Conservation (phyloP, 2,888 invertebrate species). For the Pammene aurita region DNA sequence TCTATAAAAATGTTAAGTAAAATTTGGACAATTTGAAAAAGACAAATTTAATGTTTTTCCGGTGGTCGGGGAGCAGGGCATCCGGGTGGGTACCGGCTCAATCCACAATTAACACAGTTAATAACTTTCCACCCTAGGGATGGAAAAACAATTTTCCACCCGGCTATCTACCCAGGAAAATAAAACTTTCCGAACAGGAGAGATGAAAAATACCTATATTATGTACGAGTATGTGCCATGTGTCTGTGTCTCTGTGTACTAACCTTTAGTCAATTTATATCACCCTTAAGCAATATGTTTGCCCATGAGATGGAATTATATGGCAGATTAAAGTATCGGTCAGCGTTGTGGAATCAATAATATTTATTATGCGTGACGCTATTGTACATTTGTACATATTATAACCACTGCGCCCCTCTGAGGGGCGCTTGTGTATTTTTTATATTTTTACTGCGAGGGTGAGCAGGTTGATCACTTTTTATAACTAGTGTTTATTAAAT, state of each 20-base stretch:
- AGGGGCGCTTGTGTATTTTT: conserved; percentile 45
- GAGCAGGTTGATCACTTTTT: conserved; percentile 40
- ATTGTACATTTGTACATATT: conserved; percentile 56
- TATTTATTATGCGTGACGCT: conserved; percentile 64
- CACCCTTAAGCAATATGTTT: conserved; percentile 69
- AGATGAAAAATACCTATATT: too few relatives aligned
- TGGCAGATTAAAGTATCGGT: conserved; percentile 66
- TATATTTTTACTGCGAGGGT: conserved; percentile 17
- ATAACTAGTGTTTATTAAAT: conserved; percentile 19
- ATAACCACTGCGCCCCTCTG: conserved; percentile 53
- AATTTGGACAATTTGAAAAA: too few relatives aligned
- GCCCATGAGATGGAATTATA: conserved; percentile 61
- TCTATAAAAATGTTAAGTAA: too few relatives aligned
- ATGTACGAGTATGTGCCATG: neutral
- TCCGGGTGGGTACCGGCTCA: too few relatives aligned
- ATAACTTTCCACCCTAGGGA: too few relatives aligned
- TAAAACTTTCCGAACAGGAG: too few relatives aligned
- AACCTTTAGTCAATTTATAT: conserved; percentile 50
- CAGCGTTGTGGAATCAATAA: conserved; percentile 67
- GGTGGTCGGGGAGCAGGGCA: too few relatives aligned
- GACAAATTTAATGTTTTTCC: too few relatives aligned
- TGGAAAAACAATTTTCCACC: too few relatives aligned
- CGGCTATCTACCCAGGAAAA: too few relatives aligned
- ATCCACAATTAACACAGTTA: too few relatives aligned
- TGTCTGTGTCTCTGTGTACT: conserved; percentile 8